phyloP scores from a whole-genome alignment of 2,888 invertebrate genomes.

The Oxyteleia sp. region DNA sequence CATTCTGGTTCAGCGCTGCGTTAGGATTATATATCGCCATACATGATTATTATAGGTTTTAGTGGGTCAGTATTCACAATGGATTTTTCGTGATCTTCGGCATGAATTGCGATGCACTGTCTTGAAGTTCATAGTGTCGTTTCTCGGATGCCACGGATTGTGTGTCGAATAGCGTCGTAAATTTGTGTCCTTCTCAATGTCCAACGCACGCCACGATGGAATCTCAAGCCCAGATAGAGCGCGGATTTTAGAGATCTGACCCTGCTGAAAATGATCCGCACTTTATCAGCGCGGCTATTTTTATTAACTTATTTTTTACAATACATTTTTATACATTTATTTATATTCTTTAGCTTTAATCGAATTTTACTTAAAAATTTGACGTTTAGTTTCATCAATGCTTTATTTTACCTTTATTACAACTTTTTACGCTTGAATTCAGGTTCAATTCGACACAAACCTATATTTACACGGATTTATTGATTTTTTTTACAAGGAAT shows the following conservation, averaged over 20 bases:
- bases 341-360: too few relatives aligned
- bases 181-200: slow-evolving; percentile 65
- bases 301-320: slow-evolving; percentile 29
- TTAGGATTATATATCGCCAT: slow-evolving; percentile 33
- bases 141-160: slow-evolving; percentile 66
- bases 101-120: too few relatives aligned
- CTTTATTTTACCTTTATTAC: too few relatives aligned
- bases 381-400: too few relatives aligned
- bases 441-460: too few relatives aligned
- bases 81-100: slow-evolving; percentile 56
- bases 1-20: too few relatives aligned
- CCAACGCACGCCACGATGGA: slow-evolving; percentile 52
- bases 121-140: slow-evolving; percentile 61
- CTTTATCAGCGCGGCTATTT: slow-evolving; percentile 41
- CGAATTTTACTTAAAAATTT: too few relatives aligned
- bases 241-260: slow-evolving; percentile 52
- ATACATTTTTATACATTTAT: too few relatives aligned
- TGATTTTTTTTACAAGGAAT: too few relatives aligned
- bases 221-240: slow-evolving; percentile 51
- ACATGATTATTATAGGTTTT: slow-evolving; percentile 55
- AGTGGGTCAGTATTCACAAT: slow-evolving; percentile 64
- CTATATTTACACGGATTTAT: too few relatives aligned
- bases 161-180: slow-evolving; percentile 73
- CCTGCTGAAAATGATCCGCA: slow-evolving; percentile 37
- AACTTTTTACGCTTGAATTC: too few relatives aligned